Conservation (phyloP, 2,797 vertebrate genomes). For the Eutrigla gurnardus region DNA sequence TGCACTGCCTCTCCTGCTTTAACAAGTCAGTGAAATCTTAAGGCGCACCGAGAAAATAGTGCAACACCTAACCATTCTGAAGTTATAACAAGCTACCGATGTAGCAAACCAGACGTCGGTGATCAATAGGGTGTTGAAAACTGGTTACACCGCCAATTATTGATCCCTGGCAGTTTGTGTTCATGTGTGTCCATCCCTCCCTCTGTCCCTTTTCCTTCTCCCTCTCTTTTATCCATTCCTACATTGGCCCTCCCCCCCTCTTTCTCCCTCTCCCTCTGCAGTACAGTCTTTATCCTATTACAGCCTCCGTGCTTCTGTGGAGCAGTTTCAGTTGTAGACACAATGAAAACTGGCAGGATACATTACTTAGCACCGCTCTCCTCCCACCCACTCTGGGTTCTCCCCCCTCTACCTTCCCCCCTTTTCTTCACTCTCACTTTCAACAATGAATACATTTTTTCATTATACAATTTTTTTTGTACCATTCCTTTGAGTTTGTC, state of each 20-base stretch:
- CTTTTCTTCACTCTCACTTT: constrained; percentile 44
- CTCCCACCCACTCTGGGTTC: constrained; percentile 49
- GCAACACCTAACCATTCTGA: constrained; percentile 15
- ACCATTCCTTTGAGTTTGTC: constrained; percentile 16
- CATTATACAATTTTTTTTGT: constrained; percentile 41
- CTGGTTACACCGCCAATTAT: constrained; percentile 42
- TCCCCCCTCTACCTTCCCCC: constrained; percentile 16
- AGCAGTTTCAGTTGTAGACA: constrained; percentile 69
- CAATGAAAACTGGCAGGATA: constrained; percentile 80
- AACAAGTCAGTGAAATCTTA: not conserved
- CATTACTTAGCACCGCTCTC: constrained; percentile 69
- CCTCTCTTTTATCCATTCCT: constrained; percentile 2
- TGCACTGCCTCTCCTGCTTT: not conserved
- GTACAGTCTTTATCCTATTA: constrained; percentile 79
- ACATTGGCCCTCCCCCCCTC: not conserved
- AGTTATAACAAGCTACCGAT: constrained; percentile 23
- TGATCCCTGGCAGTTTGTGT: constrained; percentile 42
- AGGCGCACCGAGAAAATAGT: not conserved
- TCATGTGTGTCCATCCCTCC: constrained; percentile 21
- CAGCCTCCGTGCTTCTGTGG: constrained; percentile 65
- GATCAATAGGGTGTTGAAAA: constrained; percentile 42
- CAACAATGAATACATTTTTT: constrained; percentile 58
- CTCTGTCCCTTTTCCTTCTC: constrained; percentile 14
- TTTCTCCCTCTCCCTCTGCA: constrained; percentile 45
- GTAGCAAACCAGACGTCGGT: constrained; percentile 21